phyloP scores from a whole-genome alignment of 2,888 invertebrate genomes.

The Hypselothyrea guttata region DNA sequence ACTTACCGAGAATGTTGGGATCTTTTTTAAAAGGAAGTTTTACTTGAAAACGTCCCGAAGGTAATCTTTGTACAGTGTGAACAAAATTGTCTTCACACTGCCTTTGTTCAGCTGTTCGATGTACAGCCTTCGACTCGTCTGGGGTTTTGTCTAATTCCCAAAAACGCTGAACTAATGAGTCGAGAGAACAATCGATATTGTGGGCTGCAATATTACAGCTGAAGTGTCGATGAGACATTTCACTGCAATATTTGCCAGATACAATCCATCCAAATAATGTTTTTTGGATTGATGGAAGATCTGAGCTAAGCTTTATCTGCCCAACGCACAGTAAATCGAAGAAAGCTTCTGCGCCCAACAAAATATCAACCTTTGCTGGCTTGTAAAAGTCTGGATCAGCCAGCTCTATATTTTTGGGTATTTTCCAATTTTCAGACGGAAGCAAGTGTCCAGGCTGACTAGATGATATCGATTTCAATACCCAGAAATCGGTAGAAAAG shows the following conservation, averaged over 20 bases:
- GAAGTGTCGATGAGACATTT: background rate
- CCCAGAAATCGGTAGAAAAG: background rate
- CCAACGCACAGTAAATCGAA: constrained; percentile 1
- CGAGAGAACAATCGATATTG: background rate
- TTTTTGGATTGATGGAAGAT: background rate
- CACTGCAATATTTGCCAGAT: background rate
- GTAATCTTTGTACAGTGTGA: background rate
- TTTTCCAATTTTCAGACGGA: background rate
- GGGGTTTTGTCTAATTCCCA: constrained; percentile 1
- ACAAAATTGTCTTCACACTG: background rate
- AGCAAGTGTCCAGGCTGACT: background rate
- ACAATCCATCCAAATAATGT: constrained; percentile 11
- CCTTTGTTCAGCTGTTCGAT: too few relatives aligned
- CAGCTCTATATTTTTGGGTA: constrained; percentile 5
- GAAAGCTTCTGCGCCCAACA: background rate
- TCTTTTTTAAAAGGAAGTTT: background rate
- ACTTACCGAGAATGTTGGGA: background rate
- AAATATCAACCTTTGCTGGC: background rate
- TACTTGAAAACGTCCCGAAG: background rate
- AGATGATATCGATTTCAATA: background rate
- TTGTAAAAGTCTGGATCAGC: constrained; percentile 7
- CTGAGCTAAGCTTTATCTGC: constrained; percentile 1
- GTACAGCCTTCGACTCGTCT: background rate
- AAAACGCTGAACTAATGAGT: constrained; percentile 1
- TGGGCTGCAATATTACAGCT: background rate